Evolutionary conservation across 2,113 vertebrate genomes (phyloP).

Genomic region (Plestiodon gilberti): DNA sequence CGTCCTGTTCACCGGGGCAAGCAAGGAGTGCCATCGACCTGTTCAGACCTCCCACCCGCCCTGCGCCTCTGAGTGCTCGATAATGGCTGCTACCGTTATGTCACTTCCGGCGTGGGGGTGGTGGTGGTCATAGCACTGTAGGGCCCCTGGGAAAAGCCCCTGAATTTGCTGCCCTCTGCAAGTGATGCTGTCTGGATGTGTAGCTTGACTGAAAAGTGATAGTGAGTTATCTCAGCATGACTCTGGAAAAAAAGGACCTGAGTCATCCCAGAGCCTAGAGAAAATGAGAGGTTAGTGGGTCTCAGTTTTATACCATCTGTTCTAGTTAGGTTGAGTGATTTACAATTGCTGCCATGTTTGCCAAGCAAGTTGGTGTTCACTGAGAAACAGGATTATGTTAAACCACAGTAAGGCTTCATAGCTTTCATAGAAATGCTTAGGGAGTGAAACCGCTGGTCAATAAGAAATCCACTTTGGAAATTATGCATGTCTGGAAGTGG

Average conservation of each 20-base stretch:
- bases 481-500: constrained; percentile 44
- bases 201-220: not conserved
- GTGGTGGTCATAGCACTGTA: too few species aligned
- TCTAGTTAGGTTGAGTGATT: constrained; percentile 1
- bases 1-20: too few species aligned
- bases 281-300: not conserved
- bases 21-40: too few species aligned
- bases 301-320: not conserved
- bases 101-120: too few species aligned
- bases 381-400: not conserved
- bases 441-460: constrained; percentile 52
- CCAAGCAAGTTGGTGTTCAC: constrained; percentile 9
- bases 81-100: too few species aligned
- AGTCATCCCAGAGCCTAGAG: not conserved
- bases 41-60: too few species aligned
- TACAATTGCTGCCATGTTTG: not conserved
- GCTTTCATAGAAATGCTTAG: constrained; percentile 59
- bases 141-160: not conserved
- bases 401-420: constrained; percentile 39
- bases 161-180: not conserved
- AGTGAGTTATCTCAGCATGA: not conserved
- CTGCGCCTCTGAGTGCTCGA: too few species aligned
- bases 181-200: not conserved
- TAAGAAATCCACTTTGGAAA: constrained; percentile 50
- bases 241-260: not conserved